phyloP scores from a whole-genome alignment of 2,797 vertebrate species.

The Rhynchotus rufescens region DNA sequence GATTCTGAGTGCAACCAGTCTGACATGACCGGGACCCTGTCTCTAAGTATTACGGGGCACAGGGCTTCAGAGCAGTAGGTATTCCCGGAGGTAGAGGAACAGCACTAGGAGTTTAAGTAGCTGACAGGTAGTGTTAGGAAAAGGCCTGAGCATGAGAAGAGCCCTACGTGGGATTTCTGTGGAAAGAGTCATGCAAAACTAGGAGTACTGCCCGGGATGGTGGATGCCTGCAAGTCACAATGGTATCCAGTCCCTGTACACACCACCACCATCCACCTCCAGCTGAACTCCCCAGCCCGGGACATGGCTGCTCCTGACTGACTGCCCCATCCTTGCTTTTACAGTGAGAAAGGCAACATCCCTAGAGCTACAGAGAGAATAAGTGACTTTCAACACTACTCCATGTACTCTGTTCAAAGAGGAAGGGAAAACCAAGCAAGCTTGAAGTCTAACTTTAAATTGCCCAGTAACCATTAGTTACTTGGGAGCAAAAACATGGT shows the following conservation, averaged over 20 bases:
- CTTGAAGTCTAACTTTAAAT: background rate
- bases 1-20: background rate
- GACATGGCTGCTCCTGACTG: rapidly evolving
- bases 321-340: background rate
- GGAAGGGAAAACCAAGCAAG: background rate
- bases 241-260: background rate
- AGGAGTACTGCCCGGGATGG: background rate
- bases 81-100: background rate
- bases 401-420: background rate
- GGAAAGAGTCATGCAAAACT: background rate
- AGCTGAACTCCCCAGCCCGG: background rate
- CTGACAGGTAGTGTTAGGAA: background rate
- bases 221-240: rapidly evolving
- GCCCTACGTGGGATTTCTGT: background rate
- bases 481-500: background rate
- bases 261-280: background rate
- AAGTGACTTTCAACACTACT: background rate
- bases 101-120: background rate
- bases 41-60: too few species aligned
- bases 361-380: background rate
- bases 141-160: background rate
- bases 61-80: rapidly evolving
- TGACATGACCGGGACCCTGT: background rate
- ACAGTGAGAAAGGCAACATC: background rate
- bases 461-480: background rate